These are phyloP conservation scores for Bucorvus abyssinicus DNA, from an alignment of 2,797 vertebrate species.

Conservation along the genomic window DNA sequence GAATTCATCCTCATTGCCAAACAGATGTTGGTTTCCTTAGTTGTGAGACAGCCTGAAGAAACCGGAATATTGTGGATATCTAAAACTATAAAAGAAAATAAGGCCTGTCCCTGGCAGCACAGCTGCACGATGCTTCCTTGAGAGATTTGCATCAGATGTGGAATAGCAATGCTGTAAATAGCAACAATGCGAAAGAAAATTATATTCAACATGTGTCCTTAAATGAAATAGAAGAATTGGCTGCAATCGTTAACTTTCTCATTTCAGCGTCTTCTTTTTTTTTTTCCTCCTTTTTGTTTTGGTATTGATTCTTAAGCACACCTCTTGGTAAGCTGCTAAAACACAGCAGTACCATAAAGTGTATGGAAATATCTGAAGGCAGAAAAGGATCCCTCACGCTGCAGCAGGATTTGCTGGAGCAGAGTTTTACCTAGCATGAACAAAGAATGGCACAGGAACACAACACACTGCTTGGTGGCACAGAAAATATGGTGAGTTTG, in stretches of 20 bases:
- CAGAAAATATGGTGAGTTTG: not conserved
- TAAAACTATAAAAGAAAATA: not conserved
- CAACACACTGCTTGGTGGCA: not conserved
- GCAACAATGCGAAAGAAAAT: not conserved
- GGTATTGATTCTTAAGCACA: not conserved
- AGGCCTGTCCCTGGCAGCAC: not conserved
- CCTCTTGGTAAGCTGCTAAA: not conserved
- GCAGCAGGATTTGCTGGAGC: not conserved
- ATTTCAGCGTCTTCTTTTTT: not conserved
- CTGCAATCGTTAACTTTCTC: not conserved
- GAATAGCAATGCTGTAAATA: not conserved
- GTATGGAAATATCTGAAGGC: not conserved
- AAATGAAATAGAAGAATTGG: not conserved
- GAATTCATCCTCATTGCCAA: not conserved
- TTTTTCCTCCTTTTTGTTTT: not conserved
- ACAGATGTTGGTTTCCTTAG: slow-evolving; percentile 32
- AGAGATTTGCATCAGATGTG: not conserved
- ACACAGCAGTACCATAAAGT: not conserved
- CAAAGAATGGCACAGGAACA: not conserved
- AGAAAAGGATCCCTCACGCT: not conserved
- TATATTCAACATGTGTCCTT: not conserved
- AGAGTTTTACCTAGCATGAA: accelerated
- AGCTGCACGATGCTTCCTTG: not conserved
- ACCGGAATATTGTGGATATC: not conserved
- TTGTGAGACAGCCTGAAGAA: not conserved